Conservation (phyloP, 2,888 invertebrate species). For the Cataglyphis livida region DNA sequence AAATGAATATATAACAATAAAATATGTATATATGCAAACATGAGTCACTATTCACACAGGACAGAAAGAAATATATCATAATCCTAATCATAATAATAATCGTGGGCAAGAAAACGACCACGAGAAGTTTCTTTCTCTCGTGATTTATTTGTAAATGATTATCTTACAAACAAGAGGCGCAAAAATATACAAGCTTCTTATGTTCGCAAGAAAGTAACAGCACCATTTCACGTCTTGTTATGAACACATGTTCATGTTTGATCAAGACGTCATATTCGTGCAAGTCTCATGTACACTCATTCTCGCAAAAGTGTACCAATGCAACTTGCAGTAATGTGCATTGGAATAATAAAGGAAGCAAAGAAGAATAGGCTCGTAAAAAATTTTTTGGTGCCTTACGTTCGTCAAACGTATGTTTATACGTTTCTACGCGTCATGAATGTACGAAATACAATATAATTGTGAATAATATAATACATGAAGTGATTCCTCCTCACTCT, state of each 20-base stretch:
- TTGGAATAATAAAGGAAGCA: conserved; percentile 68
- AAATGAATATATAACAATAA: conserved; percentile 48
- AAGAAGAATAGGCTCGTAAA: conserved; percentile 65
- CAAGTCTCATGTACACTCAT: conserved; percentile 63
- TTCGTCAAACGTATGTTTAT: conserved; percentile 64
- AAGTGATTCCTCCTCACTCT: conserved; percentile 61
- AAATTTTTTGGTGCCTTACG: conserved; percentile 65
- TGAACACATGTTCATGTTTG: conserved; percentile 55
- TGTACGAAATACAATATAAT: conserved; percentile 62
- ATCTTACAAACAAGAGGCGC: conserved; percentile 84
- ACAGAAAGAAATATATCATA: neutral
- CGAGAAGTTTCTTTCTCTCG: conserved; percentile 57
- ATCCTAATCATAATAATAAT: neutral
- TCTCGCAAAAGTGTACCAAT: conserved; percentile 55
- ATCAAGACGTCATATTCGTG: conserved; percentile 64
- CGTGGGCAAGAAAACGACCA: neutral
- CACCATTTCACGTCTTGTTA: conserved; percentile 79
- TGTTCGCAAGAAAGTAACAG: conserved; percentile 82
- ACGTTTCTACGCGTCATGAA: conserved; percentile 48
- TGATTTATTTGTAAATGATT: conserved; percentile 82
- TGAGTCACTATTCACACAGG: conserved; percentile 14
- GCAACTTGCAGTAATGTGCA: conserved; percentile 73
- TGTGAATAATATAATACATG: conserved; percentile 66
- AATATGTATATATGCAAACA: conserved; percentile 52
- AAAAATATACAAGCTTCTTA: conserved; percentile 84